Conservation (phyloP, 2,888 invertebrate genomes). For the Rhagium mordax region DNA sequence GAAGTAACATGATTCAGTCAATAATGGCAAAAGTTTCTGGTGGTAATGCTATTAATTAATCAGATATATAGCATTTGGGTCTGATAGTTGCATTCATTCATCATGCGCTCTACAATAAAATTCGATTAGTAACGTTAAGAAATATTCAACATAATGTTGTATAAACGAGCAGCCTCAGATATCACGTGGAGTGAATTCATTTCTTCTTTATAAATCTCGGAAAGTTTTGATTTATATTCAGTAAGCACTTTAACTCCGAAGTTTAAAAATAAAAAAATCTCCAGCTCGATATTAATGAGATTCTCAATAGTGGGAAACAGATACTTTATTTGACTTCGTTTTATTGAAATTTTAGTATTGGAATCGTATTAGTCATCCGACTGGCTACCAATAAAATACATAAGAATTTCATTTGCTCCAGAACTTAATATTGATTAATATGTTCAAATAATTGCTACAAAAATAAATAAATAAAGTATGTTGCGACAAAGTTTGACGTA, state of each 20-base stretch:
- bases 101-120: slow-evolving; percentile 48
- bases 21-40: slow-evolving; percentile 42
- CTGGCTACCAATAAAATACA: slow-evolving; percentile 8
- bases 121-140: slow-evolving; percentile 45
- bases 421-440: not conserved
- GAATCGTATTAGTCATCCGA: slow-evolving; percentile 17
- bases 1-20: slow-evolving; percentile 35
- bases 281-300: slow-evolving; percentile 46
- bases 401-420: slow-evolving; percentile 9
- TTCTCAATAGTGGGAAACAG: slow-evolving; percentile 40
- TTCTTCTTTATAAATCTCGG: slow-evolving; percentile 45
- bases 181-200: slow-evolving; percentile 44
- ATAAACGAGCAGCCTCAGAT: slow-evolving; percentile 43
- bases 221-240: slow-evolving; percentile 51
- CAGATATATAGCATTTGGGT: slow-evolving; percentile 42
- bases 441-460: not conserved
- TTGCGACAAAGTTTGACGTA: too few species aligned
- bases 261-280: slow-evolving; percentile 31
- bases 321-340: slow-evolving; percentile 26
- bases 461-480: not conserved
- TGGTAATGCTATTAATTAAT: slow-evolving; percentile 43
- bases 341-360: slow-evolving; percentile 23
- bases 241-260: slow-evolving; percentile 45
- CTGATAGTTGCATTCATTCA: slow-evolving; percentile 45
- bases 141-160: slow-evolving; percentile 43